A percentile compares a stretch with the other conserved stretches of the same genome.
Conservation (phyloP, 2,113 vertebrate genomes). For the Calyptomena viridis region DNA sequence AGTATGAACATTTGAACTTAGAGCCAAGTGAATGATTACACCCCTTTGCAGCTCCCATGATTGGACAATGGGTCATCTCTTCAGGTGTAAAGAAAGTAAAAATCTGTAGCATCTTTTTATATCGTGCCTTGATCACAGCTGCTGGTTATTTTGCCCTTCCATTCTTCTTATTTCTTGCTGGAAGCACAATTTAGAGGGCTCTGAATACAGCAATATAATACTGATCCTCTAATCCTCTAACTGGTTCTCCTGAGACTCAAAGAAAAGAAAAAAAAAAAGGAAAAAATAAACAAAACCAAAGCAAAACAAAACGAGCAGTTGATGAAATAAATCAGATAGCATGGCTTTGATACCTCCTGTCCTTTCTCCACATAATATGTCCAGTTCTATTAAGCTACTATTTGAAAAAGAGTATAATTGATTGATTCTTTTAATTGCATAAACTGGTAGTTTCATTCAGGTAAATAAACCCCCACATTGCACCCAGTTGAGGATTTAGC, state of each 20-base stretch:
- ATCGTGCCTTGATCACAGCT: background rate
- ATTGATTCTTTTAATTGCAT: background rate
- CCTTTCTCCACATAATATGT: background rate
- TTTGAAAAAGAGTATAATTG: background rate
- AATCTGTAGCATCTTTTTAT: background rate
- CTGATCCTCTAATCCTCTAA: background rate
- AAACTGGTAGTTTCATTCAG: background rate
- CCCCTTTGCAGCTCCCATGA: background rate
- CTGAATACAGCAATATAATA: background rate
- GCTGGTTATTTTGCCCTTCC: background rate
- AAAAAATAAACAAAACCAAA: background rate
- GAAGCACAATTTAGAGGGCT: background rate
- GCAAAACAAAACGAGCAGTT: background rate
- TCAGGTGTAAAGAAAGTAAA: background rate
- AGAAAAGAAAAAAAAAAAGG: background rate
- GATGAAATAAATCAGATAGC: background rate
- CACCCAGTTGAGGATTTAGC: background rate
- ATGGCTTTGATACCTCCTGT: background rate
- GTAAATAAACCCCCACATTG: background rate
- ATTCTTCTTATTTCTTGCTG: background rate
- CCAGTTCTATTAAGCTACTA: background rate
- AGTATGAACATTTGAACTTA: background rate
- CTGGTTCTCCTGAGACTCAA: background rate
- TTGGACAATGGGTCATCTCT: background rate
- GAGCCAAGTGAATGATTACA: background rate